Conservation (phyloP, 2,113 vertebrate genomes). For the Crotophaga sulcirostris region DNA sequence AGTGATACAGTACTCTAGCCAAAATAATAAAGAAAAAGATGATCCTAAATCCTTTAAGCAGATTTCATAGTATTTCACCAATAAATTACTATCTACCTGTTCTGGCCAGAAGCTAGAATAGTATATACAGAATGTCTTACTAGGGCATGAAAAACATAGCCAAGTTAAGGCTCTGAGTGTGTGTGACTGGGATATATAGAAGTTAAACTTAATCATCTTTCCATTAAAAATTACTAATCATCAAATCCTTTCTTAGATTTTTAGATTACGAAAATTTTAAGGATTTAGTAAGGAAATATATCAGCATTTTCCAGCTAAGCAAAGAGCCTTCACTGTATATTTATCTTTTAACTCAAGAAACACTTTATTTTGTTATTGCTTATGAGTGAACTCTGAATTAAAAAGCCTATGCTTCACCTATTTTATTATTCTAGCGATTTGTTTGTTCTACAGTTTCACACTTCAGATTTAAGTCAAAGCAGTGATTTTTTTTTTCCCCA, state of each 20-base stretch:
- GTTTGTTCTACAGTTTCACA: not conserved
- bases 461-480: not conserved
- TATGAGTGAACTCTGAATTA: not conserved
- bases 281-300: not conserved
- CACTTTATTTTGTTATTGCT: not conserved
- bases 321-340: not conserved
- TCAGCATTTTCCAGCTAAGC: not conserved
- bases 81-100: not conserved
- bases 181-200: not conserved
- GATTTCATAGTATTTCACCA: not conserved
- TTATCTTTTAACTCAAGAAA: not conserved
- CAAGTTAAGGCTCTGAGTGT: not conserved
- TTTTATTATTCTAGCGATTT: not conserved
- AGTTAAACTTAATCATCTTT: not conserved
- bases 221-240: not conserved
- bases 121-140: not conserved
- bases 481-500: accelerated
- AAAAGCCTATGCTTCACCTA: not conserved
- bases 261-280: not conserved
- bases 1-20: not conserved
- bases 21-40: not conserved
- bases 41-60: not conserved
- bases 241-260: not conserved
- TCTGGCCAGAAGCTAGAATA: not conserved
- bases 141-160: not conserved